These are phyloP conservation scores for Lordiphosa fenestrarum DNA, from an alignment of 2,888 invertebrate species.

Conservation along the genomic window DNA sequence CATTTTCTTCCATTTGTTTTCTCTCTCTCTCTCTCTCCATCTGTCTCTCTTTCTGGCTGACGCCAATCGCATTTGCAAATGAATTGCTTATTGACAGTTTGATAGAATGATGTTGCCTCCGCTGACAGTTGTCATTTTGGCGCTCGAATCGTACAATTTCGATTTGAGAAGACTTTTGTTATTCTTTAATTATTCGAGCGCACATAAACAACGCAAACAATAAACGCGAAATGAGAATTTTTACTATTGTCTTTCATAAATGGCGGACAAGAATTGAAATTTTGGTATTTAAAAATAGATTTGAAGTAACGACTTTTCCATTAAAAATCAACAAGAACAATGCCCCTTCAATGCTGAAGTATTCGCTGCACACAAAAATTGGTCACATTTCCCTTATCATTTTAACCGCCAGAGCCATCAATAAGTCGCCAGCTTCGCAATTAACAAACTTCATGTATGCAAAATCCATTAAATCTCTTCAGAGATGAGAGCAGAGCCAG, in stretches of 20 bases:
- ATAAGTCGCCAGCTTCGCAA: constrained; percentile 62
- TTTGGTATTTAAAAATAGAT: background rate
- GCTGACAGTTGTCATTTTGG: constrained; percentile 45
- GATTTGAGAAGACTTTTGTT: constrained; percentile 49
- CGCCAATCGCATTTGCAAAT: constrained; percentile 67
- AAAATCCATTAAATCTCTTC: constrained; percentile 75
- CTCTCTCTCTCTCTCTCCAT: constrained; percentile 11
- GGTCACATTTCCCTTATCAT: constrained; percentile 54
- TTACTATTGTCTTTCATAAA: too few relatives aligned
- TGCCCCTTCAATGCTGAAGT: constrained; percentile 26
- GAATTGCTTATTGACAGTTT: constrained; percentile 76
- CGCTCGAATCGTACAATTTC: background rate
- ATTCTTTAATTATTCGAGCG: constrained; percentile 60
- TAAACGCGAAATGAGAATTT: too few relatives aligned
- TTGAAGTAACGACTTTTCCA: background rate
- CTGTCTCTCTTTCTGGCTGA: constrained; percentile 11
- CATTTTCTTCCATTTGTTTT: constrained; percentile 29
- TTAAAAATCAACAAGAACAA: constrained; percentile 10
- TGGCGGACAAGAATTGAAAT: too few relatives aligned
- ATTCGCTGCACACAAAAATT: constrained; percentile 31
- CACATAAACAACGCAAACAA: constrained; percentile 10
- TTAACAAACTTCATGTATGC: constrained; percentile 66
- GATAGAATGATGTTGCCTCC: constrained; percentile 54
- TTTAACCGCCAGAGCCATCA: constrained; percentile 18
- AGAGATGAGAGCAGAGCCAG: constrained; percentile 36